These are phyloP conservation scores for Oncorhynchus tshawytscha DNA, from an alignment of 2,113 vertebrate genomes.

Conservation along the genomic window DNA sequence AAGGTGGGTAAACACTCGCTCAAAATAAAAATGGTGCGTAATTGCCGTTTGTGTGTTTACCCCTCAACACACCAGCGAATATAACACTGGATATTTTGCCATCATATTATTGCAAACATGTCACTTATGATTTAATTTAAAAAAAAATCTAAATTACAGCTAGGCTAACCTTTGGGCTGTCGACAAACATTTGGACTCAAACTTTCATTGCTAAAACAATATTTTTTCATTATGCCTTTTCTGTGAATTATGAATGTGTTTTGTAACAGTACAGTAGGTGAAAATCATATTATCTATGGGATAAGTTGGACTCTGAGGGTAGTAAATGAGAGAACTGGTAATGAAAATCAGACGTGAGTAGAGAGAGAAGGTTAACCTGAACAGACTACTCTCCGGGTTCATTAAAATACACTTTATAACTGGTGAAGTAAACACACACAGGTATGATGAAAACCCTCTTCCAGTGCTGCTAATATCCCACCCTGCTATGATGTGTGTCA, in stretches of 20 bases:
- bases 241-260: background rate
- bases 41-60: too few relatives aligned
- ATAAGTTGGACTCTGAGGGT: background rate
- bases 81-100: background rate
- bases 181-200: background rate
- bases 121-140: background rate
- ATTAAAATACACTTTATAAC: background rate
- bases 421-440: background rate
- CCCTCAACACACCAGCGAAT: background rate
- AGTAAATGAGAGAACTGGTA: background rate
- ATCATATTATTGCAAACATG: background rate
- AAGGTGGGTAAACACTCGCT: too few relatives aligned
- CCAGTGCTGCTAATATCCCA: constrained; percentile 17
- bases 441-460: constrained; percentile 3
- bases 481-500: constrained; percentile 36
- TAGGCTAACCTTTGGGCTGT: background rate
- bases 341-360: background rate
- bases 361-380: background rate
- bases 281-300: background rate
- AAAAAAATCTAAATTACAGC: background rate
- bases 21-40: too few relatives aligned
- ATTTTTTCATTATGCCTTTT: background rate
- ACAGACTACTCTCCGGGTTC: constrained; percentile 11
- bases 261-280: background rate
- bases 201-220: background rate